Base-by-base conservation (phyloP, 1,140 invertebrate genomes). In the Hyles vespertilio region DNA sequence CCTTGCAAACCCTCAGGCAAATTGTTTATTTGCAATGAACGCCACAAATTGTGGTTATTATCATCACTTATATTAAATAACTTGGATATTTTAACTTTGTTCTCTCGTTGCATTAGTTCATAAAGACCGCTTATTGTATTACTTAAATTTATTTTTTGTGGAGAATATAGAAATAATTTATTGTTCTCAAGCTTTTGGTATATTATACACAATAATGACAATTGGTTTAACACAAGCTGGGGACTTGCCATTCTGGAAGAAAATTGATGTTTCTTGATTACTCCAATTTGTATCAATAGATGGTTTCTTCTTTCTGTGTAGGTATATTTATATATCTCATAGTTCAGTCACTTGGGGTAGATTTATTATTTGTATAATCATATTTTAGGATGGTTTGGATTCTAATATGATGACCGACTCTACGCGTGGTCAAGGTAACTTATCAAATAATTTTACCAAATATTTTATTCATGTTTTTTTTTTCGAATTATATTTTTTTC, bases 71-170 rank as follows among this genome's bases (percentile, higher is more conserved):
- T 8, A 11, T 63, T 63, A 33, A 65, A 74, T 33, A 70, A 61
- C 36, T 70, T 73, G 36, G 65, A 74, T 3, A 84, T 50, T 47
- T 63, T 53, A 3, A 72, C 53, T 68, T 79, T 83, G 33, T 79
- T 69, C n/a, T 73, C 68, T 47, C 67, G 51, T 4, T 65, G 36
- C 51, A 82, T 56, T 7, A 49, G 34, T 59, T 76, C 53, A 46
- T 80, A 84, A 50, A 87, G 36, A 36, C 59, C 59, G 4, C 44
- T 46, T 46, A 87, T 71, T 2, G 69, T 79, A 34, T 69, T 58
- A 8, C 52, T 59, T 4, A 87, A 40, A 58, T 84, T 63, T 2
- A 78, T 46, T 64, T 65, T 56, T 72, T 84, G 84, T 8, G 79
- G 80, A 0, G 79, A 79, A 6, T 58, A 46, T 3, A 51, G 0